Evolutionary conservation across 2,797 vertebrate species (phyloP).

Genomic region (Gymnopithys bicolor): DNA sequence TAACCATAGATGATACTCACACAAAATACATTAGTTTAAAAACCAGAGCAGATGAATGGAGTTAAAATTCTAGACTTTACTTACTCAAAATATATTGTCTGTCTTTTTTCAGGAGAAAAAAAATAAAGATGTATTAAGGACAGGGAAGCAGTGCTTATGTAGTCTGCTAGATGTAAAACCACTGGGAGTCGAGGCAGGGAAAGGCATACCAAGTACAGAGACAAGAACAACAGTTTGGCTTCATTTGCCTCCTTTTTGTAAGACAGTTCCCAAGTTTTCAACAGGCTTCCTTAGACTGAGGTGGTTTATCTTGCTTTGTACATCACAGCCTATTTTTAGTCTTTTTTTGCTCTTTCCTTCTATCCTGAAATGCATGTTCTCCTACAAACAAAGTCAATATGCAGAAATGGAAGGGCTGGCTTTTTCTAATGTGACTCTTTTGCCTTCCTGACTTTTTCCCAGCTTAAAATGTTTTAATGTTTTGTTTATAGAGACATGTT

Average conservation of each 20-base stretch:
- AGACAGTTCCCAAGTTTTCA: neutral
- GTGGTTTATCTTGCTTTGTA: neutral
- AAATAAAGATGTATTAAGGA: neutral
- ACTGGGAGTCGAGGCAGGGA: neutral
- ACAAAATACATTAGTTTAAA: neutral
- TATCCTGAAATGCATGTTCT: neutral
- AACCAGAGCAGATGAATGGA: neutral
- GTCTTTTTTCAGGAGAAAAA: neutral
- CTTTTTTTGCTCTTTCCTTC: neutral
- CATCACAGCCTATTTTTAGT: neutral
- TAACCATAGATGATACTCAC: neutral
- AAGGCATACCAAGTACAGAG: neutral
- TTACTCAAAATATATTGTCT: conserved; percentile 5
- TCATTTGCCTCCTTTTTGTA: neutral
- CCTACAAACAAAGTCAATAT: neutral
- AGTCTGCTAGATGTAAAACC: neutral
- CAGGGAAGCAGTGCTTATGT: neutral
- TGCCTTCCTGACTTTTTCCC: neutral
- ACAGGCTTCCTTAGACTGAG: neutral
- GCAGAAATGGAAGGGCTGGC: neutral
- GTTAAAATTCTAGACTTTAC: conserved; percentile 28
- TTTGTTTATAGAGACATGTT: neutral
- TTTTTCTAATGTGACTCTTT: neutral
- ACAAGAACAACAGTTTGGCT: neutral
- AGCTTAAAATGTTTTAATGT: neutral